A percentile compares a stretch with the other conserved stretches of the same genome.
phyloP scores from a whole-genome alignment of 2,797 vertebrate genomes.

The Semaprochilodus insignis region DNA sequence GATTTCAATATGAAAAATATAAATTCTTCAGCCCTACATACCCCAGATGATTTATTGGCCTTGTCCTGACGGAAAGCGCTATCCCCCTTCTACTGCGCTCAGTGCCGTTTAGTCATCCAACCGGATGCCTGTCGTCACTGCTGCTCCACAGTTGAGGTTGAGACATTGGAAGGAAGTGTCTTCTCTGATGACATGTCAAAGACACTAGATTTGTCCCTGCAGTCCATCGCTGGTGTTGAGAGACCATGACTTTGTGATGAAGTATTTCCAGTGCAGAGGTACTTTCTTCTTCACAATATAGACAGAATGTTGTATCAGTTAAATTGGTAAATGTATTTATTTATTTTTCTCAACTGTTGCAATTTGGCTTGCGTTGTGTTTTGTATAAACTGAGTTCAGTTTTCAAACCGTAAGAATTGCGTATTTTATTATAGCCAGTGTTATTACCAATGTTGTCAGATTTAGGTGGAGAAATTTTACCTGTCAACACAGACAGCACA shows the following conservation, averaged over 20 bases:
- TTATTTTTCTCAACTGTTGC: no score
- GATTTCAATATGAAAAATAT: no score
- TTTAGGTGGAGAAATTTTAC: no score
- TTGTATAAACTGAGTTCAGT: no score
- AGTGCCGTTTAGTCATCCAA: constrained; percentile 26
- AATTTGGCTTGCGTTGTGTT: no score
- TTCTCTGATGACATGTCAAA: constrained; percentile 59
- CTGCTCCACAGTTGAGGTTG: constrained; percentile 59
- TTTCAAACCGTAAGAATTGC: no score
- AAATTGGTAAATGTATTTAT: no score
- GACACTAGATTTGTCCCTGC: not conserved
- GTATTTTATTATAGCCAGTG: no score
- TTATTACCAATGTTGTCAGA: no score
- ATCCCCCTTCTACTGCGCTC: constrained; percentile 53
- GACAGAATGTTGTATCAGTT: no score
- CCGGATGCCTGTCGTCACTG: constrained; percentile 65
- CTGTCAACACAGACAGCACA: no score
- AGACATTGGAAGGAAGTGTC: constrained; percentile 64
- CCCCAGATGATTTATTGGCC: not conserved
- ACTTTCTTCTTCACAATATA: no score
- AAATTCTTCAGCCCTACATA: not conserved
- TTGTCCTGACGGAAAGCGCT: constrained; percentile 71
- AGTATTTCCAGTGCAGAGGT: not conserved
- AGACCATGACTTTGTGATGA: not conserved
- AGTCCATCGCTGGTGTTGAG: not conserved